Base-by-base conservation (phyloP, 2,113 vertebrate species). In the Nothoprocta pentlandii region DNA sequence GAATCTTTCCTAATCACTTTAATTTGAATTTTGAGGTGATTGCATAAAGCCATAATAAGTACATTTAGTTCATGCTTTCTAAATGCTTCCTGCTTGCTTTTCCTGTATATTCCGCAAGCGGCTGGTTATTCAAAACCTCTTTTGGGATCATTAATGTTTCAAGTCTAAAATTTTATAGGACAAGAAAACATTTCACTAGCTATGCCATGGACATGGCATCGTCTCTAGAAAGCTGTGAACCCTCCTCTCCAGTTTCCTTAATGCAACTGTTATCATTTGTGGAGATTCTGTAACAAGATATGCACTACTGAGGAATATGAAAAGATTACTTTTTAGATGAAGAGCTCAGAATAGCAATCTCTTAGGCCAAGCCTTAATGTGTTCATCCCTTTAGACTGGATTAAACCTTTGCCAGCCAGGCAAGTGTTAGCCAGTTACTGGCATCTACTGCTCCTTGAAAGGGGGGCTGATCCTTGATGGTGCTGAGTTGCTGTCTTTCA, bases 401-500 rank as follows among this genome's bases (percentile, higher is more conserved):
- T 42, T 42, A 62, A 87, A 42, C 56, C 41, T 67, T 73, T 2
- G 2, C 1, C 3, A 49, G 59, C 64, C 49, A 69, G 63, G 66
- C 21, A 58, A 76, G 9, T 80, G 17, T 19, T 1, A 1, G 41
- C 11, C 0, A 0, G 15, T 30, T 80, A 10, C 61, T 68, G 77
- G 42, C 30, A 30, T 58, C 54, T 58, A 30, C 30, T 58, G 5
- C 14, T 61, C 12, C 25, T 74, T 58, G 32, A 64, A 59, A 75
- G 0, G 0, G 0, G 0, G n/a, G 36, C 22, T 7, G n/a, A 66
- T 56, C 64, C 59, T 77, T 63, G 58, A 56, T 49, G 34, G 42
- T 32, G 32, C 70, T 44, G 44, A 10, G 16, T 58, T 80, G 30
- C 46, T 88, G 21, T 59, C 73, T 92, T 54, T 51, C 51, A 59